Conservation (phyloP, 2,797 vertebrate species). For the Enteromius treurensis region DNA sequence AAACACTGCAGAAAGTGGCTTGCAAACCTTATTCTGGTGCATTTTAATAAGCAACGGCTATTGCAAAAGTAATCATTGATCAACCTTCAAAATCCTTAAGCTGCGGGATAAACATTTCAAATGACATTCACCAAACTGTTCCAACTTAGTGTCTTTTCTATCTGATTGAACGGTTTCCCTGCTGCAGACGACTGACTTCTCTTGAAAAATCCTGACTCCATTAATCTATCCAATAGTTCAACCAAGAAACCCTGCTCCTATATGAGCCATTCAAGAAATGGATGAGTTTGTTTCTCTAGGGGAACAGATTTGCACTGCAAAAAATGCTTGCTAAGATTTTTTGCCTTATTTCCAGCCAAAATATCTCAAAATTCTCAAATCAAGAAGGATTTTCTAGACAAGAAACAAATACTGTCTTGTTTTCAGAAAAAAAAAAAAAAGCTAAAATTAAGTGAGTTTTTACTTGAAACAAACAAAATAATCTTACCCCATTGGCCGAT, state of each 20-base stretch:
- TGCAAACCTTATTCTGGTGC: background rate
- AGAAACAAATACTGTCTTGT: no score
- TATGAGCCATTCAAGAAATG: background rate
- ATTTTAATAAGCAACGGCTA: background rate
- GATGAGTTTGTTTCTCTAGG: background rate
- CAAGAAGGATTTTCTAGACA: no score
- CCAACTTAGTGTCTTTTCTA: background rate
- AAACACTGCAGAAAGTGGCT: slow-evolving; percentile 14
- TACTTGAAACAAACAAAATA: no score
- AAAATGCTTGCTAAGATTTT: no score
- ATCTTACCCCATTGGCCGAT: no score
- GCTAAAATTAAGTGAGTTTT: no score
- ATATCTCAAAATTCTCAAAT: no score
- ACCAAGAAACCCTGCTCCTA: background rate
- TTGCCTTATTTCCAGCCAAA: no score
- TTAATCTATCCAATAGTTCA: background rate
- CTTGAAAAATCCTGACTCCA: background rate
- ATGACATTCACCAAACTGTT: background rate
- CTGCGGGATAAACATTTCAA: background rate
- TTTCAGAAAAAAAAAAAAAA: no score
- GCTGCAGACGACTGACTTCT: background rate
- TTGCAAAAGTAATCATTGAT: slow-evolving; percentile 6
- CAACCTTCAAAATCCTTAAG: slow-evolving; percentile 21
- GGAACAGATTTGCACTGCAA: background rate
- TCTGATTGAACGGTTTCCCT: background rate